phyloP scores from a whole-genome alignment of 2,888 invertebrate genomes.

The Dynastes tityus region DNA sequence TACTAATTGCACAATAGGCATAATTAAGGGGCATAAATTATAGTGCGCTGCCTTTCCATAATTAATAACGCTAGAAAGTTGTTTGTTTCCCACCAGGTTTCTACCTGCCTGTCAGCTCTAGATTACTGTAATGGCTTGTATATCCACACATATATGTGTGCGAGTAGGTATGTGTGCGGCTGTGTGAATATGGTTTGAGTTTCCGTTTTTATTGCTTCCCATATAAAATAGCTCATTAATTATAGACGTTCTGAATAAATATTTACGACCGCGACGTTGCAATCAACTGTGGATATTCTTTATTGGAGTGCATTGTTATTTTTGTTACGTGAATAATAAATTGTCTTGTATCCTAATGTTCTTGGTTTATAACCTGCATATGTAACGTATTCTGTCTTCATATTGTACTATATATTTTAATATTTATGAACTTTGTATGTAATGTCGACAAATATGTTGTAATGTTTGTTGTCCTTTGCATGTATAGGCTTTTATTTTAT shows the following conservation, averaged over 20 bases:
- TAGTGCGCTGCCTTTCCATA: conserved; percentile 42
- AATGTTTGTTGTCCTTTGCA: too few species aligned
- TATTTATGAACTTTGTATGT: too few species aligned
- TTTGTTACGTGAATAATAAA: background rate
- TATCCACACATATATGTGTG: conserved; percentile 6
- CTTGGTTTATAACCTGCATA: background rate
- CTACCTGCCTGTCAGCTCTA: conserved; percentile 43
- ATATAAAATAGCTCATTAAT: conserved; percentile 38
- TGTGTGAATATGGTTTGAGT: conserved; percentile 17
- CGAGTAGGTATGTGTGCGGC: background rate
- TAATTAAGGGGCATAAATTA: conserved; percentile 41
- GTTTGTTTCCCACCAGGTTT: conserved; percentile 40
- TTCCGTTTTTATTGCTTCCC: conserved; percentile 30
- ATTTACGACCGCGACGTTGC: conserved; percentile 10
- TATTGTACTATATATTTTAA: too few species aligned
- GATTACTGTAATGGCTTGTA: conserved; percentile 20
- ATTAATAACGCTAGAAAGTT: conserved; percentile 49
- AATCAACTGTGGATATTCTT: conserved; percentile 1
- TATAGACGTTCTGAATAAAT: conserved; percentile 29
- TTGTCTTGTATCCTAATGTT: background rate
- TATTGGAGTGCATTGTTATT: conserved; percentile 6
- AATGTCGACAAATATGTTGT: too few species aligned
- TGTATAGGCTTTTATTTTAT: too few species aligned
- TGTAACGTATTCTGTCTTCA: too few species aligned
- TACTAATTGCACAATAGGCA: conserved; percentile 49